Evolutionary conservation across 1,140 invertebrate genomes (phyloP).

Genomic region (Triops longicaudatus): DNA sequence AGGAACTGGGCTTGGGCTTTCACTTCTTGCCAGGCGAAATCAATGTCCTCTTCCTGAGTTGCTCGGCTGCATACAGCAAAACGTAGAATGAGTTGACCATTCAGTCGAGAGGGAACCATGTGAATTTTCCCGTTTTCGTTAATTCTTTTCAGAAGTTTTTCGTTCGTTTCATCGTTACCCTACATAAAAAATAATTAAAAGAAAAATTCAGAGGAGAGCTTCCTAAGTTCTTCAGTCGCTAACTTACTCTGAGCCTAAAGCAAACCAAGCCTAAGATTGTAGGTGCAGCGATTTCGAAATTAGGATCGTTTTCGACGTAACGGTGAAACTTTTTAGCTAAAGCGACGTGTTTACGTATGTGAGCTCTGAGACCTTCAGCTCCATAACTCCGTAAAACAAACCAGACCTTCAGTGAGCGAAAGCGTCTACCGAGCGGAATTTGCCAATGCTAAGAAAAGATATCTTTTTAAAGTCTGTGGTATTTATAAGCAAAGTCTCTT

Average conservation of each 20-base stretch:
- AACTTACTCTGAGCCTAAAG: slow-evolving; percentile 72
- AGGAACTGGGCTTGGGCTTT: background rate
- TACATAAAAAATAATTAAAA: slow-evolving; percentile 35
- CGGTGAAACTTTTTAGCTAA: slow-evolving; percentile 77
- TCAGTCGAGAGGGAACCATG: slow-evolving; percentile 82
- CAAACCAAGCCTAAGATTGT: slow-evolving; percentile 86
- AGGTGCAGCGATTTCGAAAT: slow-evolving; percentile 81
- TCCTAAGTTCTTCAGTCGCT: background rate
- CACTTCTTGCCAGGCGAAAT: slow-evolving; percentile 78
- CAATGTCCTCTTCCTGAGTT: slow-evolving; percentile 71
- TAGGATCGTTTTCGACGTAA: slow-evolving; percentile 52
- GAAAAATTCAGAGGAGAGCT: background rate
- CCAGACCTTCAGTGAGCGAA: slow-evolving; percentile 92
- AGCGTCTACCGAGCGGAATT: slow-evolving; percentile 89
- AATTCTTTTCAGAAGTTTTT: slow-evolving; percentile 70
- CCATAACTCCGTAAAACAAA: slow-evolving; percentile 90
- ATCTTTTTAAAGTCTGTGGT: slow-evolving; percentile 32
- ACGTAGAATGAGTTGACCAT: slow-evolving; percentile 74
- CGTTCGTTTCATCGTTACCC: slow-evolving; percentile 74
- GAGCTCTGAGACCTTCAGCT: slow-evolving; percentile 73
- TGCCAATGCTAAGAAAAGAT: slow-evolving; percentile 74
- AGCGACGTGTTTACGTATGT: slow-evolving; percentile 68
- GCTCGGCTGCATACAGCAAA: slow-evolving; percentile 83
- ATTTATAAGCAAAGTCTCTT: slow-evolving; percentile 3
- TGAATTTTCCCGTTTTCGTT: slow-evolving; percentile 90